Evolutionary conservation across 2,113 vertebrate species (phyloP).

Genomic region (Australoheros scitulus): DNA sequence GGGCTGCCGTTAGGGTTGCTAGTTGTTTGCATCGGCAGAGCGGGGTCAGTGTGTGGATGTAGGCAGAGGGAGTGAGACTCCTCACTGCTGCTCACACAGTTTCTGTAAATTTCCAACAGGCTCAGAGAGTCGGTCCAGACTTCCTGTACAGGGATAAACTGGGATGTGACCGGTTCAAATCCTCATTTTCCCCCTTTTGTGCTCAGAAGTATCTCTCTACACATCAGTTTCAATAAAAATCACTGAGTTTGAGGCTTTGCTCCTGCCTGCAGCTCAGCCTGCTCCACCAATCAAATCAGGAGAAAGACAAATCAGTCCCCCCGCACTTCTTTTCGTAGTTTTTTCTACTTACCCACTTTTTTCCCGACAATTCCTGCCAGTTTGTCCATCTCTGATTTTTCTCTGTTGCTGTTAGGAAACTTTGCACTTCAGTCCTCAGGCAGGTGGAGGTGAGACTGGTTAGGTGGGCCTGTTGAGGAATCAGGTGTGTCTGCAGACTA

Average conservation of each 20-base stretch:
- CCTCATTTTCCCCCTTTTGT: too few relatives aligned
- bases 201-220: background rate
- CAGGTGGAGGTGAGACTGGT: slow-evolving; percentile 12
- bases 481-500: slow-evolving; percentile 21
- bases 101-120: too few relatives aligned
- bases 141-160: too few relatives aligned
- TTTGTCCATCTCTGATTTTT: slow-evolving; percentile 27
- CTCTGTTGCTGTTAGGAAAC: fast-evolving
- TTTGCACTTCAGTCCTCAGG: fast-evolving
- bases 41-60: too few relatives aligned
- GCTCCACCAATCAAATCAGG: background rate
- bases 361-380: slow-evolving; percentile 29
- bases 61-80: too few relatives aligned
- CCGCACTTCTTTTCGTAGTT: background rate
- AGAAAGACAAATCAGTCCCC: background rate
- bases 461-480: background rate
- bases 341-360: slow-evolving; percentile 62
- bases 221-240: background rate
- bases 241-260: background rate
- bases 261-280: background rate
- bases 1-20: too few relatives aligned
- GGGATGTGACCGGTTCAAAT: too few relatives aligned
- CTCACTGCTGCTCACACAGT: too few relatives aligned
- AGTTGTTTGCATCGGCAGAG: too few relatives aligned
- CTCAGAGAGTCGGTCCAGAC: too few relatives aligned